Conservation (phyloP, 2,113 vertebrate species). For the Turdus rufiventris region DNA sequence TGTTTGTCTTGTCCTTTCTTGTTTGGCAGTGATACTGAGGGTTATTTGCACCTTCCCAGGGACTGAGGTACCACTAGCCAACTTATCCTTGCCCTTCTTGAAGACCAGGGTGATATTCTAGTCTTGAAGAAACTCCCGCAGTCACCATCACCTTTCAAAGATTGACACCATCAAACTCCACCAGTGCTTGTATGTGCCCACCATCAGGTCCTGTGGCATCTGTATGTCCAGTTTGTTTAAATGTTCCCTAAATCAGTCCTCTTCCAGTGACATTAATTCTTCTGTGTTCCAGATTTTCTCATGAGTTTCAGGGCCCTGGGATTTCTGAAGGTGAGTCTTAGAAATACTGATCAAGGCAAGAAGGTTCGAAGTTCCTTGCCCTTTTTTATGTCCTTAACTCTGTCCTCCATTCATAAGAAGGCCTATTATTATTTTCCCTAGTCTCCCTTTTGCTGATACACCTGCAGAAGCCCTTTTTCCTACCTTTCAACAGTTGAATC, state of each 20-base stretch:
- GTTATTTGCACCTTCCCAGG: background rate
- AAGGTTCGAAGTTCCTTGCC: background rate
- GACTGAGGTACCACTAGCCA: background rate
- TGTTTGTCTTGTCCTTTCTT: background rate
- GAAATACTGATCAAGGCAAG: background rate
- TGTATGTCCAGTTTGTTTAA: background rate
- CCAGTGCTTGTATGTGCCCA: background rate
- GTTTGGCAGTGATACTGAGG: background rate
- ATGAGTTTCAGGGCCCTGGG: background rate
- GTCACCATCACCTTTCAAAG: background rate
- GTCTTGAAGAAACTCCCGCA: background rate
- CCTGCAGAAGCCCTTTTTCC: background rate
- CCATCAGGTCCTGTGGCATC: background rate
- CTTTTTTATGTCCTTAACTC: background rate
- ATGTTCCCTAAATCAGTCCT: background rate
- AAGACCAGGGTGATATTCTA: background rate
- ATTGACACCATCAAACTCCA: fast-evolving
- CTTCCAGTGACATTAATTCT: background rate
- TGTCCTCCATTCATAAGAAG: background rate
- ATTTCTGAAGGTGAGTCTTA: background rate
- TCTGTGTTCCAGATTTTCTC: background rate
- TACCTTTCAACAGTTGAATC: background rate
- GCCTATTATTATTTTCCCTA: background rate
- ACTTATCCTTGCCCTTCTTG: background rate
- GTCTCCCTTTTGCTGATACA: background rate